Evolutionary conservation across 2,888 invertebrate species (phyloP), one percentile per base, ranked within the genome.

Genomic region (Lasius fuliginosus): DNA sequence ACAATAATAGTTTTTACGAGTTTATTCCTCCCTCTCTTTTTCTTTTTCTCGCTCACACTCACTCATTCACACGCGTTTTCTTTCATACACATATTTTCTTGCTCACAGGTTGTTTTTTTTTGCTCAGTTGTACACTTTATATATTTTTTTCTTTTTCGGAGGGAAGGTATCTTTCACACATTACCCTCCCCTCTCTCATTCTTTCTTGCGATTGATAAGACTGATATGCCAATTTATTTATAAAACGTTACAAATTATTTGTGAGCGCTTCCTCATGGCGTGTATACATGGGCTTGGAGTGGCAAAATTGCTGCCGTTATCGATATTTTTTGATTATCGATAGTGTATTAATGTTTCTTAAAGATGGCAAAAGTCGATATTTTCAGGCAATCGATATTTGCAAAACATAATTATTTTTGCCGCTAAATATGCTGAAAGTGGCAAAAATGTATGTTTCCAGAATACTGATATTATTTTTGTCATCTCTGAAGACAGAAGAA

Each of bases 201-300:
- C 27, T 67, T 49, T 86, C 69, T 79, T 86, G 86, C 90, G 88
- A 87, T 89, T 91, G 86, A 90, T 91, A 87, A 90, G 88, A 88
- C 90, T 92, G 92, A 93, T 93, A 93, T 93, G 93, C 93, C 93
- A 93, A 93, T 93, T 92, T 92, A 92, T 91, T 92, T 93, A 92
- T 91, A 92, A 93, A 93, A 92, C 87, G 88, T 90, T 92, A 92
- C 90, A 92, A 93, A 92, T 85, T 86, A 88, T 86, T 90, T 82
- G 88, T 91, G 90, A 91, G 91, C 91, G 90, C 88, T 89, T 88
- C 88, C 86, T 88, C 90, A 86, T 90, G 88, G 89, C 87, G 88
- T 90, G 90, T 86, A 76, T 83, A 60, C 40, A 33, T 69, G 71
- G 58, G 23, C 71, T 71, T 71, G 42, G 18, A 60, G 33, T 79